Evolutionary conservation across 2,113 vertebrate genomes (phyloP), one percentile per base, ranked within the genome.

Genomic region (Pelvicachromis taeniatus): DNA sequence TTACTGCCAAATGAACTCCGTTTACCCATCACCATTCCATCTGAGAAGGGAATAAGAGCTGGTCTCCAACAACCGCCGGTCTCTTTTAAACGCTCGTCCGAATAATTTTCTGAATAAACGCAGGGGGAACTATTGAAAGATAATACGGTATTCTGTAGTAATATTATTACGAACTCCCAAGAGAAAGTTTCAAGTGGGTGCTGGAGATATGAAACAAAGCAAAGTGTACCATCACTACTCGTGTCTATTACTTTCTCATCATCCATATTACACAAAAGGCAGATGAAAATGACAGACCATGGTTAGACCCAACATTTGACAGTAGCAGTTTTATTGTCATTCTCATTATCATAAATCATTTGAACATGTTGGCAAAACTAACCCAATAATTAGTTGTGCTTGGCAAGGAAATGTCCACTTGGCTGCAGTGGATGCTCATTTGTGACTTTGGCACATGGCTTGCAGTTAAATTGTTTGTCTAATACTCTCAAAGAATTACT

Each of bases 321-420:
- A 75, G 80, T 68, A 53, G 65, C 75, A 29, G 59, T 40, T 87
- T 91, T 88, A 90, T 90, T 85, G 77, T 82, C 82, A 45, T 85
- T 56, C 85, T 89, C 88, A 88, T 91, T 91, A 91, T 85, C 88
- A 90, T 92, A 91, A 93, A 94, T 93, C 90, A 89, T 89, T 89
- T 65, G 19, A 89, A 91, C 59, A 84, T 61, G 78, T 81, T 89
- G 81, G 89, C 88, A 42, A 79, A 93, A 91, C 85, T 84, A 85
- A 42, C 65, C 84, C 85, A 82, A 84, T 95, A 95, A 95, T 95
- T 95, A 94, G 89, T 91, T 83, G 63, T 85, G 90, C 83, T 94
- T 95, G 94, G 94, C 93, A 93, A 68, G 56, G 35, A 73, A 77
- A 33, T 9, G 82, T 68, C 81, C 58, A 82, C 87, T 92, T 95